phyloP scores from a whole-genome alignment of 1,140 invertebrate species.

The Chrysomallon squamiferum region DNA sequence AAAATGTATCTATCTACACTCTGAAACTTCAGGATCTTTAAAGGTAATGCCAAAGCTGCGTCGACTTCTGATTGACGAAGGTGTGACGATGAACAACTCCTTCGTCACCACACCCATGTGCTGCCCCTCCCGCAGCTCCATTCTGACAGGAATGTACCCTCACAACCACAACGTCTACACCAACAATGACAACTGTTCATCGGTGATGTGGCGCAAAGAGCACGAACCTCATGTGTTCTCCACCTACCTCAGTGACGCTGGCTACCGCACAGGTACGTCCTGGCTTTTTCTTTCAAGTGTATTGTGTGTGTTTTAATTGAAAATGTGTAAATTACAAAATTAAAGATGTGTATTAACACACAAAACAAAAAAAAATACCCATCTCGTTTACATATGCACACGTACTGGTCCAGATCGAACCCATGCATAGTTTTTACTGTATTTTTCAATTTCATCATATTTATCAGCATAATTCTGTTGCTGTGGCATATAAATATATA shows the following conservation, averaged over 20 bases:
- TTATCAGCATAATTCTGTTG: too few species aligned
- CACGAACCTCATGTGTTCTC: conserved; percentile 93
- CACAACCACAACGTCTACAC: conserved; percentile 87
- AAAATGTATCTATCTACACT: too few species aligned
- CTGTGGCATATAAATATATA: too few species aligned
- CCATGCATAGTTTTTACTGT: too few species aligned
- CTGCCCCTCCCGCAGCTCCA: conserved; percentile 91
- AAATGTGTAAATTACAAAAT: too few species aligned
- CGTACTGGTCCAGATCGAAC: too few species aligned
- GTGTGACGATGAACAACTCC: conserved; percentile 92
- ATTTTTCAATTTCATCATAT: too few species aligned
- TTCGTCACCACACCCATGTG: conserved; percentile 98
- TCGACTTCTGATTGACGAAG: conserved; percentile 81
- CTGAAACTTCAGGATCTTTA: conserved; percentile 85
- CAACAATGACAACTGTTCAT: conserved; percentile 68
- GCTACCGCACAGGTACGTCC: conserved; percentile 94
- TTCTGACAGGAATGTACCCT: conserved; percentile 93
- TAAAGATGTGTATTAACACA: too few species aligned
- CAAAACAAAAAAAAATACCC: too few species aligned
- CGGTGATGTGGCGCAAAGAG: conserved; percentile 84
- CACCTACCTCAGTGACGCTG: conserved; percentile 89
- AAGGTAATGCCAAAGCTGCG: conserved; percentile 94
- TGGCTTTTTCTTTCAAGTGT: too few species aligned
- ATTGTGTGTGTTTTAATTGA: too few species aligned
- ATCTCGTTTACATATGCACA: too few species aligned